Percentiles rank a stretch among this genome's conserved stretches.
phyloP scores from a whole-genome alignment of 2,888 invertebrate species.

The Hoplodrina ambigua region DNA sequence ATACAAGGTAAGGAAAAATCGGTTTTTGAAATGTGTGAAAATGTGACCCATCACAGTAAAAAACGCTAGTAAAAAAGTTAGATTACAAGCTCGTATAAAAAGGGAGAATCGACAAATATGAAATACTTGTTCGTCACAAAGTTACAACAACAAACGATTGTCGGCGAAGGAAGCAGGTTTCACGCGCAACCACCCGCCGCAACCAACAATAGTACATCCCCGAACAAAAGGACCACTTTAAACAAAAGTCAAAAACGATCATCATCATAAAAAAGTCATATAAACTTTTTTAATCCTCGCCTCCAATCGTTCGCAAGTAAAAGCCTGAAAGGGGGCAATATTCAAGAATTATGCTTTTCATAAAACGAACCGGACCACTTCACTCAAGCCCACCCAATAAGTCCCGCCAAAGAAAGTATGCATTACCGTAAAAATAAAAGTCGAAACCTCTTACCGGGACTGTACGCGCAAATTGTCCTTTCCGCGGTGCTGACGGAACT shows the following conservation, averaged over 20 bases:
- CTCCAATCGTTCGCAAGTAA: slow-evolving; percentile 56
- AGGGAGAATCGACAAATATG: neutral
- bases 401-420: slow-evolving; percentile 73
- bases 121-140: slow-evolving; percentile 4
- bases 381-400: slow-evolving; percentile 72
- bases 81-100: slow-evolving; percentile 16
- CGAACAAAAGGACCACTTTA: slow-evolving; percentile 33
- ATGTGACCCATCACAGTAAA: neutral
- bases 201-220: slow-evolving; percentile 13
- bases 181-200: slow-evolving; percentile 5
- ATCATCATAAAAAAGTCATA: slow-evolving; percentile 50
- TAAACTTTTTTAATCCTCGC: slow-evolving; percentile 59
- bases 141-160: slow-evolving; percentile 27
- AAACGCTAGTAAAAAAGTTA: slow-evolving; percentile 22
- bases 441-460: slow-evolving; percentile 78
- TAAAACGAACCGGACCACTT: slow-evolving; percentile 67
- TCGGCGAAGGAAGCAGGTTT: slow-evolving; percentile 11
- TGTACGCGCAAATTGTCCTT: slow-evolving; percentile 74
- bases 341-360: slow-evolving; percentile 71
- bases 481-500: slow-evolving; percentile 50
- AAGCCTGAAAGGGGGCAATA: slow-evolving; percentile 63
- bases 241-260: slow-evolving; percentile 41
- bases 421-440: slow-evolving; percentile 86
- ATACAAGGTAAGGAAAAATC: neutral
- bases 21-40: neutral